A percentile compares a stretch with the other conserved stretches of the same genome.
Evolutionary conservation across 2,888 invertebrate genomes (phyloP).

Genomic region (Hirtodrosophila alboralis): DNA sequence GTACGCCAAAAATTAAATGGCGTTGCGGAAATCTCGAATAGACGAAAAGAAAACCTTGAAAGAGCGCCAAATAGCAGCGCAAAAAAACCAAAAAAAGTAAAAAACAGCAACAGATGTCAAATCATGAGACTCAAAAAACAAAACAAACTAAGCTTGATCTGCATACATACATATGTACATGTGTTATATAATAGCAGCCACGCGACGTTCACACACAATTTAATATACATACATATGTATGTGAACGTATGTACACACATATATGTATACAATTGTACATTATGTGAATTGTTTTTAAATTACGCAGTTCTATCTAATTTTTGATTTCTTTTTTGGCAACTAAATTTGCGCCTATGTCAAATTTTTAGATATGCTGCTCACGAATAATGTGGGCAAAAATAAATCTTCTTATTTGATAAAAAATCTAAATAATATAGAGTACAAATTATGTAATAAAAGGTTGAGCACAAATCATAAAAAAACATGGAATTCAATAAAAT

Average conservation of each 20-base stretch:
- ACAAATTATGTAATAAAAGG: no score
- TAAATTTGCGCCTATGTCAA: no score
- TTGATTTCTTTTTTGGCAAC: no score
- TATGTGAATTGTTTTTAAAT: constrained; percentile 4
- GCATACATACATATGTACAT: background rate
- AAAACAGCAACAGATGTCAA: constrained; percentile 21
- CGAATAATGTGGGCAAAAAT: no score
- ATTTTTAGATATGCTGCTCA: no score
- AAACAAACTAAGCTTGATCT: constrained; percentile 15
- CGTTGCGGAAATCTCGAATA: constrained; percentile 71
- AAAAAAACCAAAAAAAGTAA: constrained; percentile 12
- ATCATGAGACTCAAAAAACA: constrained; percentile 22
- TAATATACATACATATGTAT: constrained; percentile 5
- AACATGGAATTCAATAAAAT: no score
- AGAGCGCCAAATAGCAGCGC: constrained; percentile 25
- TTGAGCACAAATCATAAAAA: no score
- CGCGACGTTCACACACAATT: no score
- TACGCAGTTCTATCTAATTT: no score
- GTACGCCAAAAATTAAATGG: constrained; percentile 71
- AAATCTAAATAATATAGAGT: no score
- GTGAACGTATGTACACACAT: constrained; percentile 11
- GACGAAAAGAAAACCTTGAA: constrained; percentile 56
- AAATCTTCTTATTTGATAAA: no score
- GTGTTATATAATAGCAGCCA: constrained; percentile 1
- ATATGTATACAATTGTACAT: no score